Evolutionary conservation across 1,140 invertebrate genomes (phyloP), one percentile per base, ranked within the genome.

Genomic region (Phocides pigmalion): DNA sequence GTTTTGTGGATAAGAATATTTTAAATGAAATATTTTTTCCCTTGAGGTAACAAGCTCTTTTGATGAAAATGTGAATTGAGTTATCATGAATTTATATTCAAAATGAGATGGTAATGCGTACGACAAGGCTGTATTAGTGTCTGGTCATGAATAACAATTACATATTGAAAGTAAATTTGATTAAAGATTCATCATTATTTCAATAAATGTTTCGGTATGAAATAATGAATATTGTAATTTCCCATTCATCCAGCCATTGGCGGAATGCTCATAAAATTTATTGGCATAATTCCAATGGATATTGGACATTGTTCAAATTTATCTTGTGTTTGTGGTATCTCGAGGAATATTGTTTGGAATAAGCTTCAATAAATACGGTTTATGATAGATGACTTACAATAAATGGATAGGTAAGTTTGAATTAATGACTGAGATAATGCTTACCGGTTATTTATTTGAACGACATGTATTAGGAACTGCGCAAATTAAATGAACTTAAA

Each of bases 281-380:
- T 56, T 56, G 39, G 53, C 37, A 42, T 28, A 44, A 28, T 56
- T 56, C 39, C 39, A 56, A 42, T 56, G 53, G 17, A 44, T 42
- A 56, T 56, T 44, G 37, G 32, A 44, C 22, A 56, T 56, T 56
- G 53, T 28, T 44, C 39, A 56, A 44, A 56, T 28, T 54, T 56
- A 56, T 56, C 39, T 56, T 41, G 12, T 28, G 39, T 28, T 44
- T 11, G 53, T 4, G 20, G 20, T 54, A 12, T 9, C 39, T 44
- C 22, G 9, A 56, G 17, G 9, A 32, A 25, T 42, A 56, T 22
- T 25, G 8, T 41, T 42, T n/a, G 12, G 20, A 42, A 56, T 41
- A 25, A 56, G 19, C 17, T 9, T 41, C 20, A 22, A 47, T 47
- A 47, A 47, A 20, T 35, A 35, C 32, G 11, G 5, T 2, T 42